Conservation (phyloP, 30 jellyfish, hydroid and myxozoan genomes). For the Mastigias papua region DNA sequence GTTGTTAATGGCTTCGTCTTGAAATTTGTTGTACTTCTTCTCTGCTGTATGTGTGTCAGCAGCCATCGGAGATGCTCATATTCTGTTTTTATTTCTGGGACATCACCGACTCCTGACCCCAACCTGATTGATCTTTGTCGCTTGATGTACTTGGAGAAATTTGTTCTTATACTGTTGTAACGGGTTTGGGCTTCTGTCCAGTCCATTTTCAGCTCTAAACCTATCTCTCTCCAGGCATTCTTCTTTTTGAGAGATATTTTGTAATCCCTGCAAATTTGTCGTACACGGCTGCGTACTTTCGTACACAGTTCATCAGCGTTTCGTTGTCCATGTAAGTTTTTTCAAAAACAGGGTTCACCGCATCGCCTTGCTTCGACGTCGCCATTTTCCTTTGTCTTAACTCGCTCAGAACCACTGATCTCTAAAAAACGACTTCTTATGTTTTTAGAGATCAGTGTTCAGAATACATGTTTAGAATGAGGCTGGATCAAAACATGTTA, state of each 20-base stretch:
- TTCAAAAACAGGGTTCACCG: too few species aligned
- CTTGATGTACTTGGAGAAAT: conserved; percentile 5
- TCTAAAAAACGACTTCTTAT: too few species aligned
- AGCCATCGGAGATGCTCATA: background rate
- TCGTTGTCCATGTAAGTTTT: background rate
- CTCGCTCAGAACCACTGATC: too few species aligned
- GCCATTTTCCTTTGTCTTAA: background rate
- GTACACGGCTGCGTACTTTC: background rate
- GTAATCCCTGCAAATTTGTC: conserved; percentile 19
- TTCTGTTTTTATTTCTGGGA: conserved; percentile 2
- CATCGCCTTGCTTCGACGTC: background rate
- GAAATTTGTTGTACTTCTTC: too few species aligned
- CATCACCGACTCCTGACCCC: conserved; percentile 6
- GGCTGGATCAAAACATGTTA: background rate
- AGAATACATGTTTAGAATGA: background rate
- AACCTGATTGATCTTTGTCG: background rate
- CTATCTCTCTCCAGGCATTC: conserved; percentile 23
- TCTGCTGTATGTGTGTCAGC: background rate
- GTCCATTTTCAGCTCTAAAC: background rate
- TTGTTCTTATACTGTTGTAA: conserved; percentile 7
- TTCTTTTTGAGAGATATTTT: background rate
- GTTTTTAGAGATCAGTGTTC: too few species aligned
- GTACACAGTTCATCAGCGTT: too few species aligned
- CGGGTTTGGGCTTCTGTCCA: conserved; percentile 4
- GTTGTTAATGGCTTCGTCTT: too few species aligned